A percentile compares a stretch with the other conserved stretches of the same genome.
These are phyloP conservation scores for Eulemur mongoz DNA, from an alignment of 2,797 vertebrate genomes.

Conservation along the genomic window DNA sequence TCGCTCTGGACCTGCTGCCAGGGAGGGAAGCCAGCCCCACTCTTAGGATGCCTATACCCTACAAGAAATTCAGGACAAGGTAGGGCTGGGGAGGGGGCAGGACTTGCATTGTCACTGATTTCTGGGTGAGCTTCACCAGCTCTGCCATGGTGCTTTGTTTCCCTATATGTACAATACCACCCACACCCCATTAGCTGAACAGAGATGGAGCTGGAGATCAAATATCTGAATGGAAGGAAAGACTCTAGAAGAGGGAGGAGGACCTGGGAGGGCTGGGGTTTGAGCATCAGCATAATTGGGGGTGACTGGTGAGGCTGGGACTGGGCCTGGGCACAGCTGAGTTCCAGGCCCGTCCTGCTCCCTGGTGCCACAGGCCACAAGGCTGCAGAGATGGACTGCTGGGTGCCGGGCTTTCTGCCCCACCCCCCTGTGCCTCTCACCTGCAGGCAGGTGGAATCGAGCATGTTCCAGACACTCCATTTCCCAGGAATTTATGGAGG, in stretches of 20 bases:
- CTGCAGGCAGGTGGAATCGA: conserved; percentile 61
- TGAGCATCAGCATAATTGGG: background rate
- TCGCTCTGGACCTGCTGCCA: background rate
- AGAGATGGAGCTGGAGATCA: background rate
- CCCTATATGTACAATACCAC: background rate
- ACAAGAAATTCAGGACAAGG: background rate
- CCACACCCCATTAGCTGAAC: background rate
- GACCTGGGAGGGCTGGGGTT: background rate
- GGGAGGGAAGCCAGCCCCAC: background rate
- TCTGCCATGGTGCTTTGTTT: background rate
- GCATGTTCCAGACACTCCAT: conserved; percentile 32
- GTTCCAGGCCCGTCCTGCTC: conserved; percentile 9
- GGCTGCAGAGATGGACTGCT: background rate
- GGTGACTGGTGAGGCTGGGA: background rate
- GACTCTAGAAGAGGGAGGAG: background rate
- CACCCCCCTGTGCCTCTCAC: background rate
- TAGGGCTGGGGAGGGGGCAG: background rate
- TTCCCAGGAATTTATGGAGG: conserved; percentile 70
- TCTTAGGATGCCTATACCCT: background rate
- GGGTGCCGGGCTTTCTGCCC: background rate
- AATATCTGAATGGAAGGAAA: background rate
- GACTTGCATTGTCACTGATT: background rate
- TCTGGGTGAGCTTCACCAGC: background rate
- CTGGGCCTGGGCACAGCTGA: background rate
- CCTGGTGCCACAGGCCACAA: background rate